A percentile compares a stretch with the other conserved stretches of the same genome.
Evolutionary conservation across 2,888 invertebrate species (phyloP).

Genomic region (Micropterix aruncella): DNA sequence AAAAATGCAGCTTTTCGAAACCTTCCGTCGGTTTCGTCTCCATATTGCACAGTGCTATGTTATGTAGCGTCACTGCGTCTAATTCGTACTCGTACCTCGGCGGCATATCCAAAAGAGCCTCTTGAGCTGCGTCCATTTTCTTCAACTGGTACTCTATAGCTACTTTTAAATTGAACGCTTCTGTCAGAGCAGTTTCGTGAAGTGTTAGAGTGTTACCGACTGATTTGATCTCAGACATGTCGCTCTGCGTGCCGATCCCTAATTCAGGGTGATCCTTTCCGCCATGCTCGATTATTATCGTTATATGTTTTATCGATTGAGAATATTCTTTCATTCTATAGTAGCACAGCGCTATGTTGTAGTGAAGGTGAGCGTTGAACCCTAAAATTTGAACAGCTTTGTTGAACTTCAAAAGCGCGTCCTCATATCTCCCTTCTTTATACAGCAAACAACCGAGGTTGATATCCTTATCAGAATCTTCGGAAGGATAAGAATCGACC

Average conservation of each 20-base stretch:
- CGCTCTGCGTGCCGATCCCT: slow-evolving; percentile 94
- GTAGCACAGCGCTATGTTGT: slow-evolving; percentile 91
- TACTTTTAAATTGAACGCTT: slow-evolving; percentile 96
- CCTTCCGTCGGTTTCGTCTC: slow-evolving; percentile 82
- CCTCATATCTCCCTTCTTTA: slow-evolving; percentile 75
- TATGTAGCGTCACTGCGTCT: slow-evolving; percentile 95
- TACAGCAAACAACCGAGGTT: slow-evolving; percentile 91
- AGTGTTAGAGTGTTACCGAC: slow-evolving; percentile 90
- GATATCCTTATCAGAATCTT: slow-evolving; percentile 88
- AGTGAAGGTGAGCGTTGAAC: slow-evolving; percentile 83
- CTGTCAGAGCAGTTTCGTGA: slow-evolving; percentile 92
- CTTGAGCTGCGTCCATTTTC: slow-evolving; percentile 67
- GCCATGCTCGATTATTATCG: slow-evolving; percentile 86
- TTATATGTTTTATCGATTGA: slow-evolving; percentile 84
- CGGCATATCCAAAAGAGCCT: slow-evolving; percentile 80
- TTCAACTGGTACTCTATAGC: slow-evolving; percentile 88
- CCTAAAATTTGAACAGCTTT: slow-evolving; percentile 78
- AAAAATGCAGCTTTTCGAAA: slow-evolving; percentile 72
- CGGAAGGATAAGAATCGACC: slow-evolving; percentile 74
- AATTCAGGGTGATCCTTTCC: slow-evolving; percentile 95
- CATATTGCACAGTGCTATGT: slow-evolving; percentile 84
- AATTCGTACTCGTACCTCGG: slow-evolving; percentile 93
- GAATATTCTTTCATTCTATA: slow-evolving; percentile 90
- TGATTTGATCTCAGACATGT: slow-evolving; percentile 82
- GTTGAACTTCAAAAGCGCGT: slow-evolving; percentile 81